Conservation (phyloP, 2,113 vertebrate species). For the Hucho hucho region DNA sequence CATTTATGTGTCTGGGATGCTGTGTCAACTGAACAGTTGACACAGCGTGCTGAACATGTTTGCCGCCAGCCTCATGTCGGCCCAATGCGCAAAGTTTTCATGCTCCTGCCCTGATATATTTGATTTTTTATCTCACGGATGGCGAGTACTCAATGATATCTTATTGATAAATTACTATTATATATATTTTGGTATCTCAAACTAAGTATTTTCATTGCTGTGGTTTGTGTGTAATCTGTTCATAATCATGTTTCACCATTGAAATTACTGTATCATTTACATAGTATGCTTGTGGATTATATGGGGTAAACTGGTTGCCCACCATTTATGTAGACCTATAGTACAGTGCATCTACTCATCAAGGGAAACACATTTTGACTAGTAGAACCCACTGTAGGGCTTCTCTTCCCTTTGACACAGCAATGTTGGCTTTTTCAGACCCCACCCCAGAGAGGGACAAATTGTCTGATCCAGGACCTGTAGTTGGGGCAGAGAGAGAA, state of each 20-base stretch:
- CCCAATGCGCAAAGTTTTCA: too few species aligned
- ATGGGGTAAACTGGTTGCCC: not conserved
- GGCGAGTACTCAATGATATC: too few species aligned
- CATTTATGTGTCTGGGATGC: too few species aligned
- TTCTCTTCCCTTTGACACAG: not conserved
- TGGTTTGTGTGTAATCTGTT: not conserved
- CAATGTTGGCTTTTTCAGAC: constrained; percentile 64
- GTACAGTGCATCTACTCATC: too few species aligned
- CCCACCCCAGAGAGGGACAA: constrained; percentile 75
- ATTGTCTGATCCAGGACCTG: constrained; percentile 63
- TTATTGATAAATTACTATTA: too few species aligned
- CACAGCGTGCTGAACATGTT: too few species aligned
- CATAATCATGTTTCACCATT: not conserved
- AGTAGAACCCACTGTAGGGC: not conserved
- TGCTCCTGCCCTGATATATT: not conserved
- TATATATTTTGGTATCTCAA: not conserved
- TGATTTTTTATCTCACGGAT: not conserved
- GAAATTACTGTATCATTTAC: not conserved
- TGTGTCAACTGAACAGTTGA: too few species aligned
- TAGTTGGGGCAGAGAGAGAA: constrained; percentile 54
- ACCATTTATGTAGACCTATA: not conserved
- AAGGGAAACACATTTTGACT: not conserved
- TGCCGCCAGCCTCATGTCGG: constrained; percentile 5
- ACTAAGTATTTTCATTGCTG: too few species aligned
- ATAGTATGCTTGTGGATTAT: not conserved